These are phyloP conservation scores for Andrena cerasifolii DNA, from an alignment of 1,140 invertebrate species.

Conservation along the genomic window DNA sequence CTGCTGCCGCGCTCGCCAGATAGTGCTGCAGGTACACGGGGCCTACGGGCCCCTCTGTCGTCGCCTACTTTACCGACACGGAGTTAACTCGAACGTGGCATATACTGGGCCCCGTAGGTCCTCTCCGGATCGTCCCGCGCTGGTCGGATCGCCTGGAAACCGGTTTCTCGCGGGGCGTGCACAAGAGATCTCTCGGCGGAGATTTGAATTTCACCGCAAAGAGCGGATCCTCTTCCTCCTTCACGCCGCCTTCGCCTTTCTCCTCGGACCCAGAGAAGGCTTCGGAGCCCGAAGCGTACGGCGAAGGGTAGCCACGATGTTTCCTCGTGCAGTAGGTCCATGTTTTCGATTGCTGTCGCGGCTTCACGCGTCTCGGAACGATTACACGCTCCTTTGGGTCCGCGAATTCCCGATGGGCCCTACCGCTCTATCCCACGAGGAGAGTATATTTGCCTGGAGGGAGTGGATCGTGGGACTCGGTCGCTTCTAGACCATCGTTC, in stretches of 20 bases:
- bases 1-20: constrained; percentile 47
- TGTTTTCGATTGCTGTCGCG: constrained; percentile 31
- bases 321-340: background rate
- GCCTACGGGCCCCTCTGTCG: background rate
- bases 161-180: constrained; percentile 58
- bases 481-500: too few relatives aligned
- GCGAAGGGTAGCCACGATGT: constrained; percentile 39
- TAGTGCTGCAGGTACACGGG: constrained; percentile 52
- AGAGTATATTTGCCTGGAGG: too few relatives aligned
- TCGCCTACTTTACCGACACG: constrained; percentile 70
- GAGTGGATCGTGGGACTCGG: too few relatives aligned
- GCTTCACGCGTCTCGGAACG: constrained; percentile 37
- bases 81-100: constrained; percentile 53
- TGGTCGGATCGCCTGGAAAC: constrained; percentile 45
- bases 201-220: constrained; percentile 68
- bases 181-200: constrained; percentile 44
- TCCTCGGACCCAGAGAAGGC: constrained; percentile 21
- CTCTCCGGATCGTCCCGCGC: background rate
- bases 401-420: constrained; percentile 17
- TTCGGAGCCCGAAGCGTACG: constrained; percentile 12
- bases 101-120: constrained; percentile 10
- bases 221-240: constrained; percentile 60
- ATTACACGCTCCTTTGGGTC: constrained; percentile 32
- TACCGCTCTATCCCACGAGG: background rate
- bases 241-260: constrained; percentile 41